Percentiles rank a stretch among this genome's conserved stretches.
Evolutionary conservation across 2,888 invertebrate genomes (phyloP).

Genomic region (Cyclophora punctaria): DNA sequence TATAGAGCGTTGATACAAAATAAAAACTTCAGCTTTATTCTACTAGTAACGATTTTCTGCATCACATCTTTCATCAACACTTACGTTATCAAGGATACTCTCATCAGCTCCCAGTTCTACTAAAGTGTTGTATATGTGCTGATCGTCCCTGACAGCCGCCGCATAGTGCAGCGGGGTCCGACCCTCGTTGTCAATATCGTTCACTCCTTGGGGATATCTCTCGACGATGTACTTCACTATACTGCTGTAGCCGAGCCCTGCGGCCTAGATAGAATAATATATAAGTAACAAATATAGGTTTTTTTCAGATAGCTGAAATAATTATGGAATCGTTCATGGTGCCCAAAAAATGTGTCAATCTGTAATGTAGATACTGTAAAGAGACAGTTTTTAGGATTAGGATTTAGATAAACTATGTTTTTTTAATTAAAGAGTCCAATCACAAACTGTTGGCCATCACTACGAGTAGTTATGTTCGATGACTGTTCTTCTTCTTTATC

Average conservation of each 20-base stretch:
- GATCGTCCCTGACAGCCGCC: conserved; percentile 85
- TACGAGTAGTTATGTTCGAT: no score
- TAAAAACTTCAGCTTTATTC: not conserved
- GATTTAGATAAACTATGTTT: no score
- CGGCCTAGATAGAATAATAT: conserved; percentile 73
- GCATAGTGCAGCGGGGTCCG: conserved; percentile 93
- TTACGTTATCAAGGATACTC: conserved; percentile 87
- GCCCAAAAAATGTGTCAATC: no score
- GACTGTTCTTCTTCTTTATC: no score
- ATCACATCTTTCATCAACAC: conserved; percentile 24
- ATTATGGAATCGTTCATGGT: no score
- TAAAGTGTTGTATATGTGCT: conserved; percentile 84
- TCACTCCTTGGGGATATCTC: conserved; percentile 80
- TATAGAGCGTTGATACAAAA: not conserved
- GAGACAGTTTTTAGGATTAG: no score
- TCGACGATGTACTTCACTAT: conserved; percentile 83
- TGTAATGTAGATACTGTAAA: no score
- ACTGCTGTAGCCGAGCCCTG: conserved; percentile 85
- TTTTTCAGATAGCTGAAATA: no score
- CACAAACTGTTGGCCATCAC: no score
- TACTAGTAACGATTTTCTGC: not conserved
- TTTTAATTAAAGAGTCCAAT: no score
- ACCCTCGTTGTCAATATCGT: conserved; percentile 85
- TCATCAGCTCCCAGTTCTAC: conserved; percentile 89
- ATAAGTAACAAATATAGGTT: no score